Conservation (phyloP, 2,797 vertebrate genomes). For the Gymnothorax javanicus region DNA sequence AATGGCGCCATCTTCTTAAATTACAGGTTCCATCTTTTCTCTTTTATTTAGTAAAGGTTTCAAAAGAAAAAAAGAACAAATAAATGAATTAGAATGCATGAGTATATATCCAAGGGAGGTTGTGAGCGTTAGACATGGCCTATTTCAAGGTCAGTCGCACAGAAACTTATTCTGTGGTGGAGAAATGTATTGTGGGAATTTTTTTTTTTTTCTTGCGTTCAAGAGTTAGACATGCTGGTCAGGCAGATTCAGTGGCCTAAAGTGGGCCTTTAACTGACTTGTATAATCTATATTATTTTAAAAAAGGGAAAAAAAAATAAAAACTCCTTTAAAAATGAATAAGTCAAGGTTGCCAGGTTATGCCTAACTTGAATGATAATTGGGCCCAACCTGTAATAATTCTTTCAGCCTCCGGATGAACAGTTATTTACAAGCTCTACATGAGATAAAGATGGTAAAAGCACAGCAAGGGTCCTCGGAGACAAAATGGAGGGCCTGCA, state of each 20-base stretch:
- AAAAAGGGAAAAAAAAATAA: neutral
- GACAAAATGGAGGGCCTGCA: slow-evolving; percentile 7
- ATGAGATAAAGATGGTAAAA: neutral
- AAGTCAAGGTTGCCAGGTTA: neutral
- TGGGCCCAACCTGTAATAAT: neutral
- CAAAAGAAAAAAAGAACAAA: slow-evolving; percentile 25
- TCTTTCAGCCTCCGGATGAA: neutral
- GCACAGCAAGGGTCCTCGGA: neutral
- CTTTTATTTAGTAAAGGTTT: neutral
- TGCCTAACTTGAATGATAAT: neutral
- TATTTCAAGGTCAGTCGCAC: slow-evolving; percentile 14
- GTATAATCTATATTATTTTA: neutral
- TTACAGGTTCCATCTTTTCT: slow-evolving; percentile 1
- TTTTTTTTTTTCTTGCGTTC: neutral
- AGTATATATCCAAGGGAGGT: neutral
- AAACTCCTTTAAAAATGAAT: neutral
- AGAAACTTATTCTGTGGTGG: neutral
- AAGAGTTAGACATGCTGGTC: no score
- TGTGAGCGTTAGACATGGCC: neutral
- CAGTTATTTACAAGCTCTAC: neutral
- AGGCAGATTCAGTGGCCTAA: no score
- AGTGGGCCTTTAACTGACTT: neutral
- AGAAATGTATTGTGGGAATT: slow-evolving; percentile 20
- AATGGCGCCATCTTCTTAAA: slow-evolving; percentile 31
- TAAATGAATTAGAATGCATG: slow-evolving; percentile 28